Percentiles rank a stretch among this genome's conserved stretches.
Conservation (phyloP, 2,888 invertebrate species). For the Caenorhabditis panamensis region DNA sequence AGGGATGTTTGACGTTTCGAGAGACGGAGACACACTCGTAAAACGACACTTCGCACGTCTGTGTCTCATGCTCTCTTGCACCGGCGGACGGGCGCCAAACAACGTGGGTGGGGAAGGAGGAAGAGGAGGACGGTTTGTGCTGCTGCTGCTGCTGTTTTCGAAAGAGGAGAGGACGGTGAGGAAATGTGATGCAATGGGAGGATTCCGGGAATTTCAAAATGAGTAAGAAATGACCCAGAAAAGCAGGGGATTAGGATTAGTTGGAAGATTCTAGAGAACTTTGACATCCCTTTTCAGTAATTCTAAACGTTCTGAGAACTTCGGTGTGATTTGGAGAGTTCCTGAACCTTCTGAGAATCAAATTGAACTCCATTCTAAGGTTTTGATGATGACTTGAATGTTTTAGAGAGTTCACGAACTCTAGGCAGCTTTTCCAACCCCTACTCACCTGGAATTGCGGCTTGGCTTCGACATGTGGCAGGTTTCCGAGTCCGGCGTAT, state of each 20-base stretch:
- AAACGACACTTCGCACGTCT: conserved; percentile 15
- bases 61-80: conserved; percentile 9
- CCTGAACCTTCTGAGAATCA: too few relatives aligned
- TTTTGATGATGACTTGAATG: too few relatives aligned
- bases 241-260: background rate
- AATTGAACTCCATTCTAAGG: too few relatives aligned
- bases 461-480: conserved; percentile 90
- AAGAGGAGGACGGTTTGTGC: conserved; percentile 20
- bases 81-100: background rate
- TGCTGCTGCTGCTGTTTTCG: too few relatives aligned
- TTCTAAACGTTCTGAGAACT: too few relatives aligned
- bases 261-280: too few relatives aligned
- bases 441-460: conserved; percentile 86
- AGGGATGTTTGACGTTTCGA: background rate
- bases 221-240: conserved; percentile 1
- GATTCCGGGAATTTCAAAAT: too few relatives aligned
- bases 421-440: background rate
- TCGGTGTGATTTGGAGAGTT: too few relatives aligned
- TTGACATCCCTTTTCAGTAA: too few relatives aligned
- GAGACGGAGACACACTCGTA: conserved; percentile 12
- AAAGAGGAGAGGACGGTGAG: background rate
- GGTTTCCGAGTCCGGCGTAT: conserved; percentile 88
- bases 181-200: conserved; percentile 46
- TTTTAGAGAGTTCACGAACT: too few relatives aligned
- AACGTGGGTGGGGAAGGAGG: conserved; percentile 30